Conservation (phyloP, 2,888 invertebrate species). For the Sarcophaga caerulescens region DNA sequence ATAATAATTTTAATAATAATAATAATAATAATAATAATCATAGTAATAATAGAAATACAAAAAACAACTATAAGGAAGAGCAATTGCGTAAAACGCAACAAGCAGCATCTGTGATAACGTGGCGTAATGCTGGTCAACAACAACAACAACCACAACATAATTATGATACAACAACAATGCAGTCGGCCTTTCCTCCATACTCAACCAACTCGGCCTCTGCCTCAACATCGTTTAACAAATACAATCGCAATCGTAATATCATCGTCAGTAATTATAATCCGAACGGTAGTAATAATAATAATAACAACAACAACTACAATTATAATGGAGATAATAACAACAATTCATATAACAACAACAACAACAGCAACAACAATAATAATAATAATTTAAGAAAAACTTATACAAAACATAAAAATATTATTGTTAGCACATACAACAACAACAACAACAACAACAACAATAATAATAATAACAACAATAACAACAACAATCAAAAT, state of each 20-base stretch:
- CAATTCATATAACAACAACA: conserved; percentile 54
- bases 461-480: conserved; percentile 50
- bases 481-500: conserved; percentile 49
- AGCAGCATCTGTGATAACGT: conserved; percentile 70
- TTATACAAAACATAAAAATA: conserved; percentile 80
- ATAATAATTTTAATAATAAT: conserved; percentile 58
- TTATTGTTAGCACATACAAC: conserved; percentile 79
- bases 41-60: conserved; percentile 56
- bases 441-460: conserved; percentile 71
- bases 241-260: conserved; percentile 79
- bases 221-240: conserved; percentile 68
- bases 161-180: conserved; percentile 40
- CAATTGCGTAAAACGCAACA: conserved; percentile 65
- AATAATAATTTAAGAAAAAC: conserved; percentile 75
- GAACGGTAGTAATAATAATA: conserved; percentile 74
- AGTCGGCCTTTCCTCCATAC: conserved; percentile 38
- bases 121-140: conserved; percentile 70
- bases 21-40: conserved; percentile 69
- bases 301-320: conserved; percentile 73
- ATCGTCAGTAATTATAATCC: conserved; percentile 81
- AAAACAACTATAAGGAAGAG: conserved; percentile 49
- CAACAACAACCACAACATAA: conserved; percentile 49
- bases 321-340: conserved; percentile 45
- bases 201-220: conserved; percentile 58
- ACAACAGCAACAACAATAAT: conserved; percentile 69